phyloP scores from a whole-genome alignment of 1,140 invertebrate species.

The Gryon sp. region DNA sequence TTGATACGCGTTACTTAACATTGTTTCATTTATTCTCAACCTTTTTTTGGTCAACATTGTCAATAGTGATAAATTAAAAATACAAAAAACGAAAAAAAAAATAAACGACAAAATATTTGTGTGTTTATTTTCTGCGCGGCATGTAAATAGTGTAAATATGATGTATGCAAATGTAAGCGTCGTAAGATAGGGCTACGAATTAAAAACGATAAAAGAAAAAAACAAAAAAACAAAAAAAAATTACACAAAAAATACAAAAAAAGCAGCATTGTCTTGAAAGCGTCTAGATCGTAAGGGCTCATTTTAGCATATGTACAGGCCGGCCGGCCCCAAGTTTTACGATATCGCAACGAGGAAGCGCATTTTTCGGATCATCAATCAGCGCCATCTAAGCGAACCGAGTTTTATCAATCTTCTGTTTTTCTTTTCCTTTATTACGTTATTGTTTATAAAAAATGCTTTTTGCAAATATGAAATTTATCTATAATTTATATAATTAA shows the following conservation, averaged over 20 bases:
- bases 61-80: too few species aligned
- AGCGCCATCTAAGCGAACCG: slow-evolving; percentile 15
- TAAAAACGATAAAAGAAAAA: slow-evolving; percentile 43
- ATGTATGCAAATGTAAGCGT: slow-evolving; percentile 63
- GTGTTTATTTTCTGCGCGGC: slow-evolving; percentile 23
- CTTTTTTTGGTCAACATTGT: too few species aligned
- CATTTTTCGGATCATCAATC: slow-evolving; percentile 1
- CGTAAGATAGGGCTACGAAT: slow-evolving; percentile 65
- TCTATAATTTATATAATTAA: too few species aligned
- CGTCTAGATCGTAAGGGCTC: slow-evolving; percentile 70
- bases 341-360: slow-evolving; percentile 42
- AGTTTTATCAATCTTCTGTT: neutral
- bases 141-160: slow-evolving; percentile 78
- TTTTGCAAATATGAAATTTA: too few species aligned
- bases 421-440: neutral
- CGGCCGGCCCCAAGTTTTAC: slow-evolving; percentile 56
- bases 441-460: too few species aligned
- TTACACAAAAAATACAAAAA: slow-evolving; percentile 20
- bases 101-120: neutral
- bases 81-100: too few species aligned
- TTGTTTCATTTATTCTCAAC: neutral
- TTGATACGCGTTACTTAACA: slow-evolving; percentile 56
- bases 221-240: slow-evolving; percentile 30
- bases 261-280: slow-evolving; percentile 75
- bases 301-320: slow-evolving; percentile 71